Evolutionary conservation across 2,113 vertebrate genomes (phyloP), one percentile per base, ranked within the genome.

Genomic region (Pseudopipra pipra): DNA sequence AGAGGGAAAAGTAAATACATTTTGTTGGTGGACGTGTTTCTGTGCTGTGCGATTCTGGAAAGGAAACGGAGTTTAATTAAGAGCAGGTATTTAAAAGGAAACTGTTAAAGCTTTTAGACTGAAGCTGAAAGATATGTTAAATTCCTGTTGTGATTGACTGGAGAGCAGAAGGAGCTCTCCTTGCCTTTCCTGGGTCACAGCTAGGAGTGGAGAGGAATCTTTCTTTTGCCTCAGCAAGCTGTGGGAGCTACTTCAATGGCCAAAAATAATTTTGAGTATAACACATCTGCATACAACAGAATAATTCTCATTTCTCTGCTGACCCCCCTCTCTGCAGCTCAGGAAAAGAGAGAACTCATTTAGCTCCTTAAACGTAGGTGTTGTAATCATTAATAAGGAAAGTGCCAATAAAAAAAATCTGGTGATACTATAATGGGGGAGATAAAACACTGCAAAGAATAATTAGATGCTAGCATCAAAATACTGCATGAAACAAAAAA

Each of bases 321-420:
- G 87, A 95, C 91, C 89, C 87, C 95, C 78, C 91, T 83, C 89
- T 73, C 87, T 85, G 49, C 76, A 90, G 92, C 77, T 84, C 80
- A 81, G 90, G 78, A 96, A 96, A 96, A 97, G 91, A 95, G 96
- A 96, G 87, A 97, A 97, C 95, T 97, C 96, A 96, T 97, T 97
- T 97, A 97, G 95, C 93, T 97, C 87, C 91, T 97, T 96, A 97
- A 97, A 96, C 1, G 74, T 96, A 97, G 95, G 97, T 97, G 96
- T 97, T 96, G 96, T 96, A 97, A 95, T 97, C 97, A 97, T 97
- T 97, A 97, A 97, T 97, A 97, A 95, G 92, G 92, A 93, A 97
- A 91, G 95, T 96, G 96, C 91, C 97, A 97, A 97, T 97, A 96
- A 96, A 96, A 96, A 96, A 95, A 96, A 91, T 93, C 93, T 97